Evolutionary conservation across 2,113 vertebrate species (phyloP).

Genomic region (Corythaixoides concolor): DNA sequence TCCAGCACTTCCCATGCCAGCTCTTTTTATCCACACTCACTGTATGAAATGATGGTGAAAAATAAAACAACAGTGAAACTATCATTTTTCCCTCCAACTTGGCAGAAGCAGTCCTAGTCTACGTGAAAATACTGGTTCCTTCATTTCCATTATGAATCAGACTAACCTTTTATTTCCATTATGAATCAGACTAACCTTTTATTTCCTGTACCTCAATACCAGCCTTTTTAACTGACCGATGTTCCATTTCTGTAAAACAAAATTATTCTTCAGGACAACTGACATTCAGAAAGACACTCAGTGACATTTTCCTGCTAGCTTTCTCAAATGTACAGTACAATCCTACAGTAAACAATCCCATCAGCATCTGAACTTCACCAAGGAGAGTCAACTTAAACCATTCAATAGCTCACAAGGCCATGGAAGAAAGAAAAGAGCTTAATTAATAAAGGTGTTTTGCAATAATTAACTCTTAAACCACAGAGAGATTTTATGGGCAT

Average conservation of each 20-base stretch:
- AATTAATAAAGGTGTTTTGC: neutral
- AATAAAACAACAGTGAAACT: neutral
- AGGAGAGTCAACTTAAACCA: neutral
- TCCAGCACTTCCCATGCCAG: neutral
- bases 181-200: slow-evolving; percentile 81
- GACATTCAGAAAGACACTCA: slow-evolving; percentile 30
- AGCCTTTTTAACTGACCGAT: slow-evolving; percentile 96
- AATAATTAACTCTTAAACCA: neutral
- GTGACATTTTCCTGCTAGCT: slow-evolving; percentile 21
- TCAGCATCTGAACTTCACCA: neutral
- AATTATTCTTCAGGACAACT: slow-evolving; percentile 40
- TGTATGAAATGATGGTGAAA: neutral
- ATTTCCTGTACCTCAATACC: slow-evolving; percentile 91
- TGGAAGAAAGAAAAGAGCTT: neutral
- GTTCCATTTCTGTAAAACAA: slow-evolving; percentile 85
- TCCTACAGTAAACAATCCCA: neutral
- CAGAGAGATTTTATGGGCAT: neutral
- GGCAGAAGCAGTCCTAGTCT: neutral
- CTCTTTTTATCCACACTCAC: neutral
- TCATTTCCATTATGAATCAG: slow-evolving; percentile 24
- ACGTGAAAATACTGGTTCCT: slow-evolving; percentile 3
- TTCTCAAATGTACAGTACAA: neutral
- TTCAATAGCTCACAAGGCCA: neutral
- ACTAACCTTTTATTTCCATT: slow-evolving; percentile 86
- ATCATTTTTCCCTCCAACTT: neutral